Evolutionary conservation across 2,113 vertebrate genomes (phyloP), one percentile per base, ranked within the genome.

Genomic region (Arizona elegans): DNA sequence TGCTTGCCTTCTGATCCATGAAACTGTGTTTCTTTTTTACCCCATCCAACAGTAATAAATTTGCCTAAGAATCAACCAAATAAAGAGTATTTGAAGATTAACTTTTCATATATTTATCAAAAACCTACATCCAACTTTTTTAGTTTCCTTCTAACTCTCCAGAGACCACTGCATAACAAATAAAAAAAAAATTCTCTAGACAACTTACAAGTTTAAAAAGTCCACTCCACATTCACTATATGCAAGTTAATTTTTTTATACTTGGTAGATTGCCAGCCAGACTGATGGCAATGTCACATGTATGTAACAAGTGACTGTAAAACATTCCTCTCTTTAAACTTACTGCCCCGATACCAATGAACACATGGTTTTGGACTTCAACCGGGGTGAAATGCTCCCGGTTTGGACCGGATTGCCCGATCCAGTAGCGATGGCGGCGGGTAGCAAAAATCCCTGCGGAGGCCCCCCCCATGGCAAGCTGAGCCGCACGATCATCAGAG

Each of bases 21-120:
- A 95, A 99, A 99, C 96, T 99, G 99, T 0, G 99, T 99, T 96
- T 99, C 99, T 95, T 99, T 99, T 97, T 98, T 99, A 53, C 99
- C 99, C 99, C 99, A 99, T 17, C 99, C 99, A 87, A 99, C 98
- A 10, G 99, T 98, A 96, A 99, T 97, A 91, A 99, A 98, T 96
- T 99, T 98, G 3, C 98, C 99, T 99, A 93, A 54, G 94, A 88
- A 95, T 97, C 29, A 97, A 94, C 90, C 5, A 93, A 88, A 93
- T 90, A 9, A 81, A 11, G 11, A 90, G 21, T 6, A 56, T 47
- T 47, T 17, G 3, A 93, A 92, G 17, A 92, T 56, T 62, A 70
- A 70, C 5, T 17, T 50, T 47, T 53, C 43, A 29, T 85, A 1
- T 19, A 33, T 0, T 1, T 3, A 1, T 38, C 43, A 29, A 93